Evolutionary conservation across 2,888 invertebrate genomes (phyloP), one percentile per base, ranked within the genome.

Genomic region (Coronaproctus castanopsis): DNA sequence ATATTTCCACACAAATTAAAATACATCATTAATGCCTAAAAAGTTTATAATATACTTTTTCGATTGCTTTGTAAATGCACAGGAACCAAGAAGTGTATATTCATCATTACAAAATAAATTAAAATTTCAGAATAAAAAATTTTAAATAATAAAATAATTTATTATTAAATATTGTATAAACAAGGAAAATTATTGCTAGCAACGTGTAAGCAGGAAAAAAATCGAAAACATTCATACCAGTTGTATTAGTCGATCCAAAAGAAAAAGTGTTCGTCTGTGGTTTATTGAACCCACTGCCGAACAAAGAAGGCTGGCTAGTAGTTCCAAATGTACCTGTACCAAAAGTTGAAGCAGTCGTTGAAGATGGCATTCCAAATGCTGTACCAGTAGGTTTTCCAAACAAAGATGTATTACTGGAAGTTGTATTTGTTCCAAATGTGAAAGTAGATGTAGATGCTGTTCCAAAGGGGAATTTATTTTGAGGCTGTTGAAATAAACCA

Each of bases 401-500:
- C 63, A 71, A 71, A 50, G 67, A 55, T 19, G 66, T 66, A 3
- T 72, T 68, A 48, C 66, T 65, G 21, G 67, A 65, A 14, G 65
- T 65, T 0, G 75, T 72, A 60, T 76, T 77, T 49, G 69, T 68
- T 21, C 76, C 77, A 69, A 78, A 78, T 0, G 70, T 63, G 52
- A 68, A 65, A 65, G 64, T 68, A 65, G 61, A 67, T 19, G 68
- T 67, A 54, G 70, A 67, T 21, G 70, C 70, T 50, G 69, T 69
- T 48, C 67, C 67, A 60, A 69, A 63, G 61, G 62, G 64, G 62
- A 66, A 70, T 24, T 75, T 69, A 23, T 74, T 67, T 65, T 75
- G 74, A 62, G 71, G 72, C 63, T 73, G 73, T 56, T 69, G 71
- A 62, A 75, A 76, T 20, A 76, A 67, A 48, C 73, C 66, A 23